Evolutionary conservation across 2,888 invertebrate species (phyloP).

Genomic region (Scaptomyza flava): DNA sequence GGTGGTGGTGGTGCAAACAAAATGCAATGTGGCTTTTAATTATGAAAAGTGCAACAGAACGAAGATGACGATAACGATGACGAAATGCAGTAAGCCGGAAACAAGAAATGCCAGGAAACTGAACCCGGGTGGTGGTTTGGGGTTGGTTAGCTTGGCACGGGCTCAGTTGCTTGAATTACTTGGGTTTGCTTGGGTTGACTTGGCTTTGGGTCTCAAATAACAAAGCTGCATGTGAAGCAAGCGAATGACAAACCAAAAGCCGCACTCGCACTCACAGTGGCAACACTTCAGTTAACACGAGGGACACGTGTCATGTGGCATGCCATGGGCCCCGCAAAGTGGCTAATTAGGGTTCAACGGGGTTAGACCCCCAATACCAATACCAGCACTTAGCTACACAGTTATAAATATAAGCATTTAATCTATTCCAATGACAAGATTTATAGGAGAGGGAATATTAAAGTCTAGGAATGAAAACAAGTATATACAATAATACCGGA

Average conservation of each 20-base stretch:
- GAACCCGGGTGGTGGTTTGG: neutral
- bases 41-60: slow-evolving; percentile 62
- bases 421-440: no score
- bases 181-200: slow-evolving; percentile 6
- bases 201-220: slow-evolving; percentile 50
- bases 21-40: slow-evolving; percentile 55
- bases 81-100: slow-evolving; percentile 63
- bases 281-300: slow-evolving; percentile 72
- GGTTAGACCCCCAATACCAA: slow-evolving; percentile 8
- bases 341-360: slow-evolving; percentile 59
- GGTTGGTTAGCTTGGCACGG: slow-evolving; percentile 22
- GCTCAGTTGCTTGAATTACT: slow-evolving; percentile 13
- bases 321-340: slow-evolving; percentile 47
- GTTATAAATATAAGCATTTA: neutral
- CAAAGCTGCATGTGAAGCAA: slow-evolving; percentile 46
- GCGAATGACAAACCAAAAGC: slow-evolving; percentile 57
- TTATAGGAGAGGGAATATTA: no score
- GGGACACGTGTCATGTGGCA: slow-evolving; percentile 53
- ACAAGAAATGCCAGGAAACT: slow-evolving; percentile 39
- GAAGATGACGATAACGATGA: slow-evolving; percentile 38
- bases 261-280: slow-evolving; percentile 33
- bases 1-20: slow-evolving; percentile 27
- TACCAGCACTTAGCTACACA: neutral
- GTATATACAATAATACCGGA: no score
- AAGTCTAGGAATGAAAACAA: no score